These are phyloP conservation scores for Andrena camellia DNA, from an alignment of 2,888 invertebrate genomes.

Conservation along the genomic window DNA sequence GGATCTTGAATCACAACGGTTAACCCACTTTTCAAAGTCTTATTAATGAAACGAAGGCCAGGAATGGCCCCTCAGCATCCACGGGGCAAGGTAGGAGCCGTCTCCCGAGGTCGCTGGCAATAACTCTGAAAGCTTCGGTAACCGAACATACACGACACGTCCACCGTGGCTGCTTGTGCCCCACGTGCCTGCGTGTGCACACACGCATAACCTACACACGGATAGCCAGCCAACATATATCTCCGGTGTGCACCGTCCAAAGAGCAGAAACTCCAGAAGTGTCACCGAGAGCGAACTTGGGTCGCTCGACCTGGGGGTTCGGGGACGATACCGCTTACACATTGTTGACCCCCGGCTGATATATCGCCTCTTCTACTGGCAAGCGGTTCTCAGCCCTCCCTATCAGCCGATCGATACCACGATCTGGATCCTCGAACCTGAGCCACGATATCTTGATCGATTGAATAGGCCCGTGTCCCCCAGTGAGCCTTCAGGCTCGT, in stretches of 20 bases:
- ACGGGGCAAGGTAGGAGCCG: slow-evolving; percentile 33
- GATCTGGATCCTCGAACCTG: slow-evolving; percentile 27
- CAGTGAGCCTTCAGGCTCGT: neutral
- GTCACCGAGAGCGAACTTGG: slow-evolving; percentile 82
- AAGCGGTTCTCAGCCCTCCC: slow-evolving; percentile 77
- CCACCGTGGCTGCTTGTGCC: slow-evolving; percentile 38
- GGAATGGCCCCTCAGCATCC: neutral
- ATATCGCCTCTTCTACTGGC: slow-evolving; percentile 77
- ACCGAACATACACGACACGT: slow-evolving; percentile 68
- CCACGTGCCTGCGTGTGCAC: slow-evolving; percentile 43
- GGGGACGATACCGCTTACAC: slow-evolving; percentile 79
- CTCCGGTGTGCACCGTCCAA: slow-evolving; percentile 77
- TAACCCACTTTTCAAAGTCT: neutral
- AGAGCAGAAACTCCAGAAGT: slow-evolving; percentile 83
- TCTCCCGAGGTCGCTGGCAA: slow-evolving; percentile 62
- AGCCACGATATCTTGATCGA: slow-evolving; percentile 25
- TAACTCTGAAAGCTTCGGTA: slow-evolving; percentile 76
- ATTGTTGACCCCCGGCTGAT: slow-evolving; percentile 83
- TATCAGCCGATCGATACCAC: slow-evolving; percentile 63
- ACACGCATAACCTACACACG: slow-evolving; percentile 57
- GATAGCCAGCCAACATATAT: slow-evolving; percentile 76
- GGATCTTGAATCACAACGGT: neutral
- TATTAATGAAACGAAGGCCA: neutral
- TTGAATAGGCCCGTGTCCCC: neutral
- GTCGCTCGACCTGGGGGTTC: slow-evolving; percentile 77